Evolutionary conservation across 1,140 invertebrate genomes (phyloP), one percentile per base, ranked within the genome.

Genomic region (Drosophila quadrilineata): DNA sequence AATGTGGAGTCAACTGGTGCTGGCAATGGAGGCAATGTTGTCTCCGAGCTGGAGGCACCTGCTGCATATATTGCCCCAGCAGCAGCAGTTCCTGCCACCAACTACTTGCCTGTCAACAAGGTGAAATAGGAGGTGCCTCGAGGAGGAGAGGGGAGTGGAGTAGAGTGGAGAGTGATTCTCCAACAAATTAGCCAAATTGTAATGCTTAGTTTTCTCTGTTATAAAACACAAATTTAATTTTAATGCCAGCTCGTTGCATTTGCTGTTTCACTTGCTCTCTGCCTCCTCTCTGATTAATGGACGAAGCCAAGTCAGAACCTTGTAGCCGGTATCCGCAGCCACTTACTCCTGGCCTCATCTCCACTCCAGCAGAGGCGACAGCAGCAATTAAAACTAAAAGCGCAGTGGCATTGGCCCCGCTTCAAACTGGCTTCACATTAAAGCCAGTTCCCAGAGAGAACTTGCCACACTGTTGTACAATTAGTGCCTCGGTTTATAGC

Each of bases 161-260:
- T 22, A 21, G 19, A 12, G n/a, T n/a, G 38, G 38, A n/a, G 17
- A 28, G 16, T 16, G 28, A 12, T 10, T 40, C 22, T 38, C 12
- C 50, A 48, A 62, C 68, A 69, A 84, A 76, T 72, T 84, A 82
- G 72, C 77, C 77, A 82, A 82, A 82, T 73, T 73, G 75, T 80
- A 72, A 52, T 75, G 38, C 56, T 36, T 53, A 79, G 57, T 71
- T 49, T 56, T 29, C n/a, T 45, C 38, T 12, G 52, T 60, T 84
- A 65, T 82, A 84, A 84, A 84, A 74, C 43, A 77, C 16, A 82
- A 82, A 67, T 59, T 84, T 82, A 82, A 82, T 76, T 82, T 69
- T 84, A 82, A 72, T 84, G 71, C 50, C 12, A 36, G 17, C 40
- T 49, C 28, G 17, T 41, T 49, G 45, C 41, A 63, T 21, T 56